Base-by-base conservation (phyloP, 2,888 invertebrate species). In the Lepidochrysops patricia region DNA sequence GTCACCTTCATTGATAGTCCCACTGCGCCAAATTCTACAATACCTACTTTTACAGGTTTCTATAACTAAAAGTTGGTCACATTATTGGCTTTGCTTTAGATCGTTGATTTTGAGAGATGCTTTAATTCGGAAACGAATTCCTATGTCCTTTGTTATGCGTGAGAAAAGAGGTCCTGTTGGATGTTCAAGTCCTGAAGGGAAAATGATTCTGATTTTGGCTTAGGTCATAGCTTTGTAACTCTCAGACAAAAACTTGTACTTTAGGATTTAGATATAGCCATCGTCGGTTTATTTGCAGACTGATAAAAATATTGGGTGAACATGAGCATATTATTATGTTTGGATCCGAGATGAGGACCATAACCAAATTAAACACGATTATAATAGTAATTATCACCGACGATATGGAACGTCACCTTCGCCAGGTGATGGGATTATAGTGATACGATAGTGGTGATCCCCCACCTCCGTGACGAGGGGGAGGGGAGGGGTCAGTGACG, bases 401-500 rank as follows among this genome's bases (percentile, higher is more conserved):
- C 19, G n/a, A 2, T 2, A 3, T 37, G 15, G 9, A 19, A 15
- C 19, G n/a, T n/a, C n/a, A 43, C 43, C 43, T 19, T 43, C 9
- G 7, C 29, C 7, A 29, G 19, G 7, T 23, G 43, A 19, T 43
- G 4, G 43, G 43, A 43, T 43, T 19, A 19, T 23, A 43, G 43
- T 43, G 19, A 9, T 19, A 19, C 9, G 43, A 43, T 43, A 43
- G 43, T 43, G 19, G 9, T 43, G 15, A 0, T 7, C n/a, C 26
- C 7, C 13, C 13, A 1, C 27, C 13, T 13, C 13, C 52, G 2
- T 26, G 13, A 37, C 43, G 52, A 50, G 32, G 57, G 63, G 63
- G 61, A 72, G 63, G 66, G 64, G 71, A 70, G 70, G 79, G 84
- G 83, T 85, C 84, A 84, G 82, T 84, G 79, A 82, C 79, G 86